phyloP scores from a whole-genome alignment of 2,888 invertebrate species.

The Caradrina kadenii region DNA sequence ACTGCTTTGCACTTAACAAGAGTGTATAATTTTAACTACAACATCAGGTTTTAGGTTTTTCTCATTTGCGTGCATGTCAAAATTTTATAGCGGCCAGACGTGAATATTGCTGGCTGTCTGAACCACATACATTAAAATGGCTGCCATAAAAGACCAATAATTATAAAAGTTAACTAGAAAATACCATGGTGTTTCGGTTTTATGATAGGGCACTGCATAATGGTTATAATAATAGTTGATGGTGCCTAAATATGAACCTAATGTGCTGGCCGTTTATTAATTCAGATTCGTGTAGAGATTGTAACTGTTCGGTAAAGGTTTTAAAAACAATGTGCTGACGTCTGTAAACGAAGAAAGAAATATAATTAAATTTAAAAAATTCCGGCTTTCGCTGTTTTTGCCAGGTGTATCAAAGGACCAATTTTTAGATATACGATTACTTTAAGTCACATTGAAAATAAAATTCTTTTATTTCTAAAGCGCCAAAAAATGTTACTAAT shows the following conservation, averaged over 20 bases:
- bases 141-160: constrained; percentile 2
- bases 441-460: no score
- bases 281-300: not conserved
- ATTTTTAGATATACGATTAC: not conserved
- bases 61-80: not conserved
- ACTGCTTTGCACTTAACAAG: not conserved
- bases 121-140: not conserved
- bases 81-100: constrained; percentile 4
- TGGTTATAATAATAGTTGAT: not conserved
- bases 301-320: not conserved
- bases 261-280: not conserved
- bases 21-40: constrained; percentile 8
- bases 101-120: constrained; percentile 10
- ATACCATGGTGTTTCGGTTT: constrained; percentile 9
- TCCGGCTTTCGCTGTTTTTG: no score
- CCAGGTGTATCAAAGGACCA: not conserved
- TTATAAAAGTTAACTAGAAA: constrained; percentile 27
- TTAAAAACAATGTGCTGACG: not conserved
- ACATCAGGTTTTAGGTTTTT: not conserved
- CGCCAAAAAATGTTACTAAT: no score
- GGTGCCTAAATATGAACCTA: not conserved
- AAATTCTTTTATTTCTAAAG: no score
- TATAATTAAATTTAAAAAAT: no score
- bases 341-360: no score
- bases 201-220: not conserved